phyloP scores from a whole-genome alignment of 2,113 vertebrate species.

The Tylochromis polylepis region DNA sequence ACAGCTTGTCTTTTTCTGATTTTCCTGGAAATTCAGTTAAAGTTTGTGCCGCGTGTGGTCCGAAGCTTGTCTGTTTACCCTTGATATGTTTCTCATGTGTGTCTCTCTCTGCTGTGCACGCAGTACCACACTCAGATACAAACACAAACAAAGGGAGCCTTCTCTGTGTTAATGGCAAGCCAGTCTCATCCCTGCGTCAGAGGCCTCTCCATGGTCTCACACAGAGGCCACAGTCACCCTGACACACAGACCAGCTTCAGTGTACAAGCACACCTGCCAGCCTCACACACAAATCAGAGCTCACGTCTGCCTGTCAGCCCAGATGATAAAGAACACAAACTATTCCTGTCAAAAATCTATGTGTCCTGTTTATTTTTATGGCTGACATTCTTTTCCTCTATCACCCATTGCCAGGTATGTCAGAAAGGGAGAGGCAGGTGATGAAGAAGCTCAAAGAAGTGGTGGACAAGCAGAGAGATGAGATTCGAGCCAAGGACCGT shows the following conservation, averaged over 20 bases:
- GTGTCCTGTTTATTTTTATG: neutral
- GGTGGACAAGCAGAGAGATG: constrained; percentile 95
- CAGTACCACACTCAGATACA: neutral
- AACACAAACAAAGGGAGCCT: constrained; percentile 64
- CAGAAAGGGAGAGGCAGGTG: constrained; percentile 92
- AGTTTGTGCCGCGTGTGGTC: neutral
- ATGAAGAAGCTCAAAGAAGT: constrained; percentile 99
- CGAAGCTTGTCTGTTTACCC: neutral
- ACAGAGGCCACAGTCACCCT: constrained; percentile 62
- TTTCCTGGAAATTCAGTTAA: neutral
- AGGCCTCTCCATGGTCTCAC: constrained; percentile 47
- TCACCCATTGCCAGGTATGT: constrained; percentile 80
- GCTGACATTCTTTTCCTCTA: neutral
- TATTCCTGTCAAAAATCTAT: neutral
- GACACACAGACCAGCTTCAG: constrained; percentile 50
- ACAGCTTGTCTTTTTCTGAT: neutral
- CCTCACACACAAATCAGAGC: neutral
- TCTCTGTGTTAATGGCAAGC: constrained; percentile 55
- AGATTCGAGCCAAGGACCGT: constrained; percentile 94
- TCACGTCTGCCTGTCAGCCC: neutral
- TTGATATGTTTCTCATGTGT: neutral
- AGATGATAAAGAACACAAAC: neutral
- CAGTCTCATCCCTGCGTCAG: constrained; percentile 50
- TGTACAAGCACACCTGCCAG: constrained; percentile 43
- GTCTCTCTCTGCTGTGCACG: neutral